Base-by-base conservation (phyloP, 2,113 vertebrate species). In the Hoplias malabaricus region DNA sequence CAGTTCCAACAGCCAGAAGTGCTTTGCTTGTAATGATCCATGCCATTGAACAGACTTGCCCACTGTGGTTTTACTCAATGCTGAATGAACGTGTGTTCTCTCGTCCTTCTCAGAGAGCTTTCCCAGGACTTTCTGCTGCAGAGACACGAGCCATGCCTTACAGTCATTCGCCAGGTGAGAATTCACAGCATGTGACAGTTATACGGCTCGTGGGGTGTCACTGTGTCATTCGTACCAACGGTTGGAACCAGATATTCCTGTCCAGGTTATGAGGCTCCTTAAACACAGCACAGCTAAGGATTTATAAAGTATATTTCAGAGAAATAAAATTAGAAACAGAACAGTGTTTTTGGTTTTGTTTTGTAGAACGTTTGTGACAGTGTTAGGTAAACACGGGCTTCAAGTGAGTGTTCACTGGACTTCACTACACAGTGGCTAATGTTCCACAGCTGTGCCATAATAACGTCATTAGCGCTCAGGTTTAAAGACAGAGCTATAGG, bases 161-260 rank as follows among this genome's bases (percentile, higher is more conserved):
- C 50, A 68, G 80, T 85, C 90, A 90, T 86, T 91, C 90, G 66
- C 86, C 88, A 91, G 92, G 91, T 94, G 87, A 89, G 88, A 83
- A 80, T 56, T 63, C 10, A 79, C 71, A 62, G 76, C 80, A 90
- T 82, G 77, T 61, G 23, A 21, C 68, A 48, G n/a, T 59, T 56
- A 29, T n/a, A 42, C 56, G 50, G 29, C 29, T 79, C 10, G 59
- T 77, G 61, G 29, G 8, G 27, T 6, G 75, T 63, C 23, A 84
- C 73, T 71, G 33, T 34, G 31, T 7, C 79, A 53, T 72, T 82
- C 21, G 21, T 75, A 1, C 77, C n/a, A n/a, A 53, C 1, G 7
- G 16, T 14, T 66, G 50, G 31, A 82, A 65, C 71, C 23, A 48
- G 80, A 78, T 38, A 63, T 25, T 5, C 21, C 27, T 25, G 27